Base-by-base conservation (phyloP, 2,113 vertebrate genomes). In the Rhizomys pruinosus region DNA sequence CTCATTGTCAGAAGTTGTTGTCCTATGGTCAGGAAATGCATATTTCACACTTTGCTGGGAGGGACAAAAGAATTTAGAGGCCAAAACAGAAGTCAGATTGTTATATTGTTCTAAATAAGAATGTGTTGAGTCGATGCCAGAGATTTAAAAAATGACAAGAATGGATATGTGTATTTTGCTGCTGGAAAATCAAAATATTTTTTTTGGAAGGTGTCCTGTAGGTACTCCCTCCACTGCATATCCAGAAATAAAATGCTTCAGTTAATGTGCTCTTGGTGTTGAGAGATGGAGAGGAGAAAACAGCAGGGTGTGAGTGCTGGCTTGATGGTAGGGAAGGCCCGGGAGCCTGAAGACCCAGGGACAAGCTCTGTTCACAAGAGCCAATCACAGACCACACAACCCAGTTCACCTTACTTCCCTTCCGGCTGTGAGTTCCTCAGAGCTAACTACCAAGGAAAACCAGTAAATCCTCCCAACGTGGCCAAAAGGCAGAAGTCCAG, bases 51-150 rank as follows among this genome's bases (percentile, higher is more conserved):
- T 96, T 93, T 66, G 88, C 73, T 85, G 82, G 91, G 90, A 88
- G 25, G 47, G 90, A 96, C 94, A 93, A 95, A 96, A 92, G 93
- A 96, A 96, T 64, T 47, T 7, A 85, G 39, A 32, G 89, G 64
- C 93, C 96, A 59, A 90, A 81, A 95, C 94, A 97, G 92, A 96
- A 96, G 95, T 96, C 90, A 91, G 88, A 96, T 93, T 91, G 94
- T 94, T 90, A 87, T 23, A 97, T 96, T 97, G 95, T 97, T 97
- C 95, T 96, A 92, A 90, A 87, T 78, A 93, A 96, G 96, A 97
- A 97, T 97, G 93, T 20, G 20, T 73, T 89, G 96, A 92, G 68
- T 16, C 42, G 34, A 84, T 93, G 96, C 96, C 97, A 97, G 94
- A 95, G 92, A 90, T 86, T 96, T n/a, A n/a, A 88, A 82, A 96